Evolutionary conservation across 2,888 invertebrate species (phyloP), one percentile per base, ranked within the genome.

Genomic region (Hyppa rectilinea): DNA sequence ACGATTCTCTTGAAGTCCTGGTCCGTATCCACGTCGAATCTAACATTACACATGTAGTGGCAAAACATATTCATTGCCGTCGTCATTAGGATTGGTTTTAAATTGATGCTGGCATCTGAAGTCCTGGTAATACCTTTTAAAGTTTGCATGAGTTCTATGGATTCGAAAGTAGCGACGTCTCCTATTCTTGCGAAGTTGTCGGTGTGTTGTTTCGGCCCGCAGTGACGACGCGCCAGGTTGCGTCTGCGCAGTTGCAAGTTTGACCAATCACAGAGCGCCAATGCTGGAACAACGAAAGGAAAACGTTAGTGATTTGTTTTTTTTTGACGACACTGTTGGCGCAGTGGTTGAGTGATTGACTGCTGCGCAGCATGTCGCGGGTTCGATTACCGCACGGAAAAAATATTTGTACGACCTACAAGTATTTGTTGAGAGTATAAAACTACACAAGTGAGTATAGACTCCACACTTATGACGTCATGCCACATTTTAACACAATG

Each of bases 221-320:
- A 98, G 88, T 98, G 98, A 29, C 97, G 97, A 4, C 98, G 96
- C 0, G 98, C 98, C 20, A 98, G 94, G 88, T 98, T 97, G 38
- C 98, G 96, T 6, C 98, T 96, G 2, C 97, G 97, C 67, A 97
- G 97, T 89, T 98, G 98, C 0, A 98, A 96, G 74, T 97, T 97
- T 0, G 98, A 98, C 98, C 98, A 98, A 90, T 98, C 98, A 92
- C 98, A 98, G 31, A 98, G 96, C 0, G 98, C 98, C 84, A 98
- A 94, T 73, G 98, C 98, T 98, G 96, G 40, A 96, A 88, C 45
- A 81, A 81, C 1, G 4, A 45, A 14, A 45, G 12, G 0, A 14
- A 9, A n/a, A 58, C 9, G 20, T 20, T 58, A 43, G 2, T n/a
- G n/a, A n/a, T n/a, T n/a, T n/a, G n/a, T n/a, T n/a, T n/a, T n/a